Evolutionary conservation across 2,888 invertebrate genomes (phyloP).

Genomic region (Scaptomyza polygonia): DNA sequence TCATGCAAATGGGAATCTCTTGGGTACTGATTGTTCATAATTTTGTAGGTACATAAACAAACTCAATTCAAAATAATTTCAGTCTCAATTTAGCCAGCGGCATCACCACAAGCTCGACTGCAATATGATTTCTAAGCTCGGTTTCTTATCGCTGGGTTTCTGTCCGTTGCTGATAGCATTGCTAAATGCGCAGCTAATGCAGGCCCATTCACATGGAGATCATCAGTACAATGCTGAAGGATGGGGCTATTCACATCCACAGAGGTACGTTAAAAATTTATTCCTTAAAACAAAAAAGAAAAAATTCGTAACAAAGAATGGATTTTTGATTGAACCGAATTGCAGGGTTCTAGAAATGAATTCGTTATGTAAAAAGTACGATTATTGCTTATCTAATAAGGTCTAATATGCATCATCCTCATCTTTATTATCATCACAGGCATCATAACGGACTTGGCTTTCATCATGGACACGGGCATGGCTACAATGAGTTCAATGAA

Average conservation of each 20-base stretch:
- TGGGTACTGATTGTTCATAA: background rate
- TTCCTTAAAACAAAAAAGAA: background rate
- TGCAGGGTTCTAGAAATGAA: too few species aligned
- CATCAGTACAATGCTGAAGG: slow-evolving; percentile 6
- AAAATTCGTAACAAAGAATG: too few species aligned
- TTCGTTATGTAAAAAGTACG: too few species aligned
- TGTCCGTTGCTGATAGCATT: slow-evolving; percentile 52
- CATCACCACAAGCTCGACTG: slow-evolving; percentile 1
- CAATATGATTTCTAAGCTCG: slow-evolving; percentile 40
- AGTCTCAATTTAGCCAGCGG: slow-evolving; percentile 37
- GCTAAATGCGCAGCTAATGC: slow-evolving; percentile 47
- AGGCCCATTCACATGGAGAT: slow-evolving; percentile 37
- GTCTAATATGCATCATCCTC: slow-evolving; percentile 6
- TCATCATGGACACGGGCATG: slow-evolving; percentile 10
- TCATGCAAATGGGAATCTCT: background rate
- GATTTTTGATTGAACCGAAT: too few species aligned
- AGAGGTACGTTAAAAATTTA: slow-evolving; percentile 17
- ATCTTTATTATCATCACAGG: slow-evolving; percentile 12
- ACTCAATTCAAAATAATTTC: background rate
- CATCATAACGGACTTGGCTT: slow-evolving; percentile 1
- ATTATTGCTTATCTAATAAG: slow-evolving; percentile 3
- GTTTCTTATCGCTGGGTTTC: slow-evolving; percentile 54
- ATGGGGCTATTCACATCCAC: slow-evolving; percentile 14
- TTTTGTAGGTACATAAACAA: background rate
- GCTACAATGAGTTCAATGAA: background rate